These are phyloP conservation scores for Gymnocheta viridis DNA, from an alignment of 2,888 invertebrate genomes.

Conservation along the genomic window DNA sequence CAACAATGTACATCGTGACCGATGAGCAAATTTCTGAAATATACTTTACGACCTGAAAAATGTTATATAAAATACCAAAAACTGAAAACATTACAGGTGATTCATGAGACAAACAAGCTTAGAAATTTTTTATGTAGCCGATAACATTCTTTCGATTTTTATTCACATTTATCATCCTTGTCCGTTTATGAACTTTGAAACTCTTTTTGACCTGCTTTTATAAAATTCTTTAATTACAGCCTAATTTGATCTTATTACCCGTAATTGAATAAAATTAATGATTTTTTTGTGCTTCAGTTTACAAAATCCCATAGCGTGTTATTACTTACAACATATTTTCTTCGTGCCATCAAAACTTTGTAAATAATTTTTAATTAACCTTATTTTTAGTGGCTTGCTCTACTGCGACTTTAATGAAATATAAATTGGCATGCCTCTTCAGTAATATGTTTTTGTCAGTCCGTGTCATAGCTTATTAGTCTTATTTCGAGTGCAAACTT, in stretches of 20 bases:
- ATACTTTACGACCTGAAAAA: no score
- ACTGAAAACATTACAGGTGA: no score
- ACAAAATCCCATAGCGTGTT: neutral
- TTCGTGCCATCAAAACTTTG: constrained; percentile 32
- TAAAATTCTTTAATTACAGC: neutral
- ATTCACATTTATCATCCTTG: no score
- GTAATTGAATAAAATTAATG: constrained; percentile 8
- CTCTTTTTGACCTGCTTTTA: neutral
- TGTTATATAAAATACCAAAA: no score
- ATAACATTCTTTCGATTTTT: no score
- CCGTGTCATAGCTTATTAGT: constrained; percentile 51
- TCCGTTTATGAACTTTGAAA: neutral
- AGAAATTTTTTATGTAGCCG: no score
- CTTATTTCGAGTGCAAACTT: constrained; percentile 32
- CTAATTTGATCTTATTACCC: neutral
- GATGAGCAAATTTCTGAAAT: no score
- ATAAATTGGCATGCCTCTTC: constrained; percentile 47
- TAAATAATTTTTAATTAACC: constrained; percentile 66
- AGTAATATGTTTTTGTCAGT: constrained; percentile 46
- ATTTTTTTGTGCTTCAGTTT: constrained; percentile 1
- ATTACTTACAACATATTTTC: constrained; percentile 4
- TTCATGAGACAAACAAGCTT: no score
- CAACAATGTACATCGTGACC: no score
- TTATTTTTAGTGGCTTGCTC: constrained; percentile 51
- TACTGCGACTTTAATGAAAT: constrained; percentile 30